Evolutionary conservation across 2,113 vertebrate genomes (phyloP).

Genomic region (Pantherophis guttatus): DNA sequence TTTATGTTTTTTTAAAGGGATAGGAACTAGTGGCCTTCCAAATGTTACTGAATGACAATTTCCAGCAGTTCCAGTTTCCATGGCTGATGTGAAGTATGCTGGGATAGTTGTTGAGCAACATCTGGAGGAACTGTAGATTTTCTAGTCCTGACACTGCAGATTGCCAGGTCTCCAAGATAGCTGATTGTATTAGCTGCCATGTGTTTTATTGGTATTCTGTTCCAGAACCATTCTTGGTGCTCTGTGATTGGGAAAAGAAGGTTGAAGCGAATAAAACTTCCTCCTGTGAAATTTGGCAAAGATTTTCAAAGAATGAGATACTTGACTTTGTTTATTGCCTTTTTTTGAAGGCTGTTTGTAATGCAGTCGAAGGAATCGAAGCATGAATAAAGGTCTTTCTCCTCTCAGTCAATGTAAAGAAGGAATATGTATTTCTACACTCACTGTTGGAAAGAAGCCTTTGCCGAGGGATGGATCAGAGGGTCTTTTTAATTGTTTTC

Average conservation of each 20-base stretch:
- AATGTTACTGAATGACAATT: not conserved
- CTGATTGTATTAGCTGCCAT: not conserved
- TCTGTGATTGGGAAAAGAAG: not conserved
- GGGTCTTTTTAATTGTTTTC: not conserved
- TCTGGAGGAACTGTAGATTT: not conserved
- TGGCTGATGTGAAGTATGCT: not conserved
- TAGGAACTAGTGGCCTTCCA: too few species aligned
- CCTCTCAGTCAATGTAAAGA: not conserved
- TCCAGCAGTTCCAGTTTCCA: not conserved
- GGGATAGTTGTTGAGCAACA: not conserved
- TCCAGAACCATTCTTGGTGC: not conserved
- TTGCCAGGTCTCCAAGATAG: not conserved
- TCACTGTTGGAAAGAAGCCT: too few species aligned
- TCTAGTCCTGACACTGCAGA: not conserved
- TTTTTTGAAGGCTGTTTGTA: conserved; percentile 17
- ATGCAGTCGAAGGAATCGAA: not conserved
- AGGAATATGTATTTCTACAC: not conserved
- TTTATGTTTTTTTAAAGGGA: not conserved
- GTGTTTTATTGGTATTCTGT: not conserved
- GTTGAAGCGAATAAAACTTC: not conserved
- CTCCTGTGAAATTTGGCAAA: not conserved
- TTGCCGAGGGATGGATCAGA: too few species aligned
- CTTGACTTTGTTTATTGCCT: not conserved
- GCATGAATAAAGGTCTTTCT: not conserved
- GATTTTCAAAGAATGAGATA: not conserved